A percentile compares a stretch with the other conserved stretches of the same genome.
Conservation (phyloP, 1,140 invertebrate genomes). For the Helicoverpa armigera region DNA sequence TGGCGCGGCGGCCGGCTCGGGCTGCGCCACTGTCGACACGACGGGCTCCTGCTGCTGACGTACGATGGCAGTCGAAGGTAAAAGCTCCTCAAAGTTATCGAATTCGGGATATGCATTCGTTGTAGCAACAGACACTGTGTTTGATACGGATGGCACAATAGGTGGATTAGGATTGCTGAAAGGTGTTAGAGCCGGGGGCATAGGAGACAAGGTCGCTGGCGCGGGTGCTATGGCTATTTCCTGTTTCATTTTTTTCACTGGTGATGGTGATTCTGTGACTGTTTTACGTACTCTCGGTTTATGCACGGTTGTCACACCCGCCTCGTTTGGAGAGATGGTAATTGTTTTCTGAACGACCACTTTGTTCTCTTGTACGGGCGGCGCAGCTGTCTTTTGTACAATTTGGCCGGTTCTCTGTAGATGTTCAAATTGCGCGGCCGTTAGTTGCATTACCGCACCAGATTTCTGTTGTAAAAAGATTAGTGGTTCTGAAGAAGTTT, state of each 20-base stretch:
- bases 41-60: constrained; percentile 58
- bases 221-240: constrained; percentile 72
- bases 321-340: constrained; percentile 66
- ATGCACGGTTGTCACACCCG: constrained; percentile 58
- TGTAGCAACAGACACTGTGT: constrained; percentile 56
- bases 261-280: constrained; percentile 61
- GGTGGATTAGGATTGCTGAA: constrained; percentile 59
- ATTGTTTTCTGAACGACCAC: constrained; percentile 79
- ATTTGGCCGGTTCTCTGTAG: constrained; percentile 83
- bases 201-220: constrained; percentile 58
- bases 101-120: constrained; percentile 66
- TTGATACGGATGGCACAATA: constrained; percentile 58
- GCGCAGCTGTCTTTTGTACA: constrained; percentile 71
- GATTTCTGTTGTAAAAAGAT: constrained; percentile 83
- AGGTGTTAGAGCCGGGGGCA: constrained; percentile 58
- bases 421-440: constrained; percentile 83
- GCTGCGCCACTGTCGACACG: constrained; percentile 49
- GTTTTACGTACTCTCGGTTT: constrained; percentile 73
- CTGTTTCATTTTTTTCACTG: constrained; percentile 75
- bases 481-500: constrained; percentile 72
- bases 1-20: constrained; percentile 63
- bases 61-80: constrained; percentile 79
- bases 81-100: constrained; percentile 82
- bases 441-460: constrained; percentile 82
- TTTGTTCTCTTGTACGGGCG: constrained; percentile 70